These are phyloP conservation scores for Apteryx mantelli DNA, from an alignment of 2,113 vertebrate species.

Conservation along the genomic window DNA sequence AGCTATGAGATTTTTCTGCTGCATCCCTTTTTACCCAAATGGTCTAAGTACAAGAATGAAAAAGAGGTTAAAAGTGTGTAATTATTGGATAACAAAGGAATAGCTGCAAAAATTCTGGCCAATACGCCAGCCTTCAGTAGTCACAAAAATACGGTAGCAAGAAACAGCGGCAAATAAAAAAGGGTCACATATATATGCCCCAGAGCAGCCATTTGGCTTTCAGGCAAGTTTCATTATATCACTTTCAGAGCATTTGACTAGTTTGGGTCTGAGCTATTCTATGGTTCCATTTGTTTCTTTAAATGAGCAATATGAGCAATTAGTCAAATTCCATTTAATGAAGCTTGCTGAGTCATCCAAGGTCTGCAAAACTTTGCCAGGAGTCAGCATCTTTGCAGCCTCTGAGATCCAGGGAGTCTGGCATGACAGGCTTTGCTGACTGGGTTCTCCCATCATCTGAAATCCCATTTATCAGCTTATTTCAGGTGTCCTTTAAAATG, in stretches of 20 bases:
- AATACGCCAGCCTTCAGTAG: neutral
- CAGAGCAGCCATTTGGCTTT: neutral
- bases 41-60: neutral
- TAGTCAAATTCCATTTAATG: conserved; percentile 62
- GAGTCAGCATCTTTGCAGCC: conserved; percentile 52
- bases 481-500: conserved; percentile 11
- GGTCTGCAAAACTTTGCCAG: conserved; percentile 43
- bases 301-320: conserved; percentile 6
- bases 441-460: conserved; percentile 15
- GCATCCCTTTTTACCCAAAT: neutral
- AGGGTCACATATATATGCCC: neutral
- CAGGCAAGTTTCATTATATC: neutral
- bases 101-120: neutral
- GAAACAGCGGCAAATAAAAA: neutral
- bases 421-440: neutral
- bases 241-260: neutral
- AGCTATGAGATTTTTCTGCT: neutral
- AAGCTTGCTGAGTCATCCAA: conserved; percentile 57
- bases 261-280: conserved; percentile 10
- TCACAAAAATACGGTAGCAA: neutral
- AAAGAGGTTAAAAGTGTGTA: neutral
- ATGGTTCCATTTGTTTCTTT: conserved; percentile 55
- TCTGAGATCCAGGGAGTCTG: conserved; percentile 5
- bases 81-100: neutral
- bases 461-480: conserved; percentile 54